Base-by-base conservation (phyloP, 2,113 vertebrate genomes). In the Datnioides undecimradiatus region DNA sequence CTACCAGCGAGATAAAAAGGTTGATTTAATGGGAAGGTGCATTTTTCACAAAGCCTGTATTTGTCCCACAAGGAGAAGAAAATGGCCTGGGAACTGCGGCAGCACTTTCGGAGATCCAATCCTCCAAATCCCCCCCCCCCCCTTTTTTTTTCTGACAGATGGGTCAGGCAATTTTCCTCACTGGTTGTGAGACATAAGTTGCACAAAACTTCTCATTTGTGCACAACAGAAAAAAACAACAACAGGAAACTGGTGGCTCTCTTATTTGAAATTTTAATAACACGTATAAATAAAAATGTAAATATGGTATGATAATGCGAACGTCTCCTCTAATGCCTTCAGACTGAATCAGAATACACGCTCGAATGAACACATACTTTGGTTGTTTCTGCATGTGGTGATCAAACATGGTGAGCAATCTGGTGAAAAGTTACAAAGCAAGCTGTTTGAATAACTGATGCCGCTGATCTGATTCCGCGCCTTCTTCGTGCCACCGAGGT, bases 31-130 rank as follows among this genome's bases (percentile, higher is more conserved):
- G 17, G 34, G 31, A 63, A 65, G n/a, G 21, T 58, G 41, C 13
- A 16, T 68, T 68, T 73, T 59, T 68, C 19, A 36, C 29, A 31
- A 64, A 58, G 29, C 19, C 34, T 40, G 25, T 63, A 23, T 82
- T 71, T 36, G 40, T 72, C 19, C 29, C 45, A 43, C 70, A 29
- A 2, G 0, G 43, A 25, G 49, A 57, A 23, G 36, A 49, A 31
- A 75, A 51, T 38, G 29, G 23, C n/a, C 40, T 13, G 5, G 2
- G 46, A 55, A 40, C 17, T 34, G 29, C 21, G 33, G 21, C 25
- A 25, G 36, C 45, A 46, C 45, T 25, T 27, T 51, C 2, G 38
- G 5, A 40, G 21, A 46, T 55, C 6, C 21, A 62, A 29, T 75
- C 64, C 36, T 25, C 58, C 14, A 58, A 55, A 71, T 65, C 55